Conservation (phyloP, 2,113 vertebrate species). For the Lontra canadensis region DNA sequence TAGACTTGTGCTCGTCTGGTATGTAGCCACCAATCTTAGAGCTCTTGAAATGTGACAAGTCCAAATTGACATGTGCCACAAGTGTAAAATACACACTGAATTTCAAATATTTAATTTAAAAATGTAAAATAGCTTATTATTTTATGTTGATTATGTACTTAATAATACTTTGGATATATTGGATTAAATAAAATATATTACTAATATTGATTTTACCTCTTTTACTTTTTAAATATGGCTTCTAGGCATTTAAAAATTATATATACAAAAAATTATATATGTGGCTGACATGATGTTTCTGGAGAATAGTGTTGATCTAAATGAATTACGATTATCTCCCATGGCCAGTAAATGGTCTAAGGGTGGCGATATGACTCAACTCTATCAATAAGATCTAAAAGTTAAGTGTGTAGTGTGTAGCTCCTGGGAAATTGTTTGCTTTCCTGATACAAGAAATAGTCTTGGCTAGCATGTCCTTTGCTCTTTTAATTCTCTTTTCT, state of each 20-base stretch:
- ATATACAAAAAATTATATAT: background rate
- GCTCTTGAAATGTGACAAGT: background rate
- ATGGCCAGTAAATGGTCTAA: background rate
- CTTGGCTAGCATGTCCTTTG: background rate
- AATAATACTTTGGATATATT: background rate
- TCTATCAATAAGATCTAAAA: background rate
- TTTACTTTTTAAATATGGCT: background rate
- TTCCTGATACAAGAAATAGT: background rate
- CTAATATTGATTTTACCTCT: background rate
- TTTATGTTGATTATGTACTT: background rate
- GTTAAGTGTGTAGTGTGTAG: background rate
- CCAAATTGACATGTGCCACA: background rate
- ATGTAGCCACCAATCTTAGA: background rate
- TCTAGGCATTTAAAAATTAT: background rate
- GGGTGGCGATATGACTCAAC: background rate
- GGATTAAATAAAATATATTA: background rate
- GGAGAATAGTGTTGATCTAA: background rate
- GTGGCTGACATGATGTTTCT: background rate
- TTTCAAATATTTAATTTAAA: background rate
- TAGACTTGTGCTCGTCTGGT: background rate
- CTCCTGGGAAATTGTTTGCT: background rate
- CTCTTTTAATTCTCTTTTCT: background rate
- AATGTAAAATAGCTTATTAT: background rate
- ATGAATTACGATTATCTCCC: background rate
- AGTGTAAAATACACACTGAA: background rate